A percentile compares a stretch with the other conserved stretches of the same genome.
phyloP scores from a whole-genome alignment of 2,113 vertebrate species.

The Halcyon malimbica region DNA sequence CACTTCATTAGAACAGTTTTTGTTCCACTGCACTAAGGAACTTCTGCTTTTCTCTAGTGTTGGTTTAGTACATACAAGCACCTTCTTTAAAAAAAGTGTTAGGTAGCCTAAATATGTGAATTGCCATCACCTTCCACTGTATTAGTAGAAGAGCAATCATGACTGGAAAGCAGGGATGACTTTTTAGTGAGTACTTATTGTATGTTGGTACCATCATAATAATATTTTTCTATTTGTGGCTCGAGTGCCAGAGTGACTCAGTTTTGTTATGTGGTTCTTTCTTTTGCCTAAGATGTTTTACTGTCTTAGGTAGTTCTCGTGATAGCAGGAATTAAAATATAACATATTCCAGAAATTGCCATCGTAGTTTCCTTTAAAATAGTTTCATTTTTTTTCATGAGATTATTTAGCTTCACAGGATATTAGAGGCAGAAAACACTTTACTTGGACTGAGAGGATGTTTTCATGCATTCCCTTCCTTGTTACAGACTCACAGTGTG shows the following conservation, averaged over 20 bases:
- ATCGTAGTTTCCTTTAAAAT: neutral
- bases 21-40: neutral
- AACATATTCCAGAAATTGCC: neutral
- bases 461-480: neutral
- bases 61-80: neutral
- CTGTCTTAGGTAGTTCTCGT: neutral
- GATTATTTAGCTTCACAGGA: neutral
- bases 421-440: neutral
- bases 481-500: neutral
- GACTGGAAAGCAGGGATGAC: neutral
- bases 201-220: neutral
- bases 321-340: neutral
- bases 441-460: neutral
- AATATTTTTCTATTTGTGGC: neutral
- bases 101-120: neutral
- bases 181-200: neutral
- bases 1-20: neutral
- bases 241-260: constrained; percentile 1
- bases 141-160: neutral
- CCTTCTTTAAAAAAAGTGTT: neutral
- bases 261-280: neutral
- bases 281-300: neutral
- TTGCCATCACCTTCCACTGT: neutral
- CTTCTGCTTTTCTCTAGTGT: neutral
- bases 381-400: neutral